Conservation (phyloP, 2,113 vertebrate genomes). For the Myanophis thanlyinensis region DNA sequence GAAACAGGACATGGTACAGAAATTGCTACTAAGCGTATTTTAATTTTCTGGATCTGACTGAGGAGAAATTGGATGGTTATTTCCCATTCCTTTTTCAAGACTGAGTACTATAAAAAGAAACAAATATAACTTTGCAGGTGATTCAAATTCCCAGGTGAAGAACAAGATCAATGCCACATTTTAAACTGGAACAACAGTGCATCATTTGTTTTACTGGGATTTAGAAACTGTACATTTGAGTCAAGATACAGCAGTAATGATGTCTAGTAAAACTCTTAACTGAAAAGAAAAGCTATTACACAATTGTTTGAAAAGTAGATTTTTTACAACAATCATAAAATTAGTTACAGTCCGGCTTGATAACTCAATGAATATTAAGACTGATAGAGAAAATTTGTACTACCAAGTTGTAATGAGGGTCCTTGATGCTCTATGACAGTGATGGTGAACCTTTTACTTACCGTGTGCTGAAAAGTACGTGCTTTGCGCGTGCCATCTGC, state of each 20-base stretch:
- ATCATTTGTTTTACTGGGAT: background rate
- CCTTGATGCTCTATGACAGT: background rate
- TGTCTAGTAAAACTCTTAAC: background rate
- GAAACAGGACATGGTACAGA: background rate
- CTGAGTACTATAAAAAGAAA: background rate
- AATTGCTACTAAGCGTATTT: slow-evolving; percentile 3
- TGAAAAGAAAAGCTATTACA: background rate
- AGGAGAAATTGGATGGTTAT: background rate
- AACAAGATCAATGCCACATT: background rate
- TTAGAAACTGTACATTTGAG: background rate
- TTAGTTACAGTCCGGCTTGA: background rate
- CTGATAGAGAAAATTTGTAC: background rate
- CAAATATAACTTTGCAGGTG: background rate
- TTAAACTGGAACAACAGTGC: background rate
- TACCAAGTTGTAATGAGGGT: background rate
- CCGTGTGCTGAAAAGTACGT: too few species aligned
- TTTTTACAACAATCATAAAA: background rate
- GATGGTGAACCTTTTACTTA: too few species aligned
- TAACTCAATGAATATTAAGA: background rate
- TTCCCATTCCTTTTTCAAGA: background rate
- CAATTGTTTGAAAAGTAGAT: background rate
- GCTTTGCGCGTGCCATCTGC: too few species aligned
- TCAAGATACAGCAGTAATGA: background rate
- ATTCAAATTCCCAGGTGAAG: background rate
- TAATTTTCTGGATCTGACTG: background rate